Conservation (phyloP, 2,888 invertebrate species). For the Glyphotaelius pellucidus region DNA sequence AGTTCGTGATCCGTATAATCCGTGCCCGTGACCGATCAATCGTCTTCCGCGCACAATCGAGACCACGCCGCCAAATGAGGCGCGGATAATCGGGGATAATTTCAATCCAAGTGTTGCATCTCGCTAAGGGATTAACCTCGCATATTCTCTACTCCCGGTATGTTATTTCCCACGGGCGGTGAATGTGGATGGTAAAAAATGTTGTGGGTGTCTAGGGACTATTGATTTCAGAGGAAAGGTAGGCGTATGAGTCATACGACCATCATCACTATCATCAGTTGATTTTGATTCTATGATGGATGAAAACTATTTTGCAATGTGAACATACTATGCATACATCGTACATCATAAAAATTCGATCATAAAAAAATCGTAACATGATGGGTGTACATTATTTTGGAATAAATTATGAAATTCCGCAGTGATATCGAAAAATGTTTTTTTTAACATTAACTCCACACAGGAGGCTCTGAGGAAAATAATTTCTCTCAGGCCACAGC, state of each 20-base stretch:
- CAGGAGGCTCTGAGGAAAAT: no score
- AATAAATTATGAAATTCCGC: no score
- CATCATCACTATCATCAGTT: not conserved
- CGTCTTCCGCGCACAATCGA: constrained; percentile 30
- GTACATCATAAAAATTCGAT: no score
- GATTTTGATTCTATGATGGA: not conserved
- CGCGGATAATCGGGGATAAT: constrained; percentile 62
- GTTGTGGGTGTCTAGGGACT: not conserved
- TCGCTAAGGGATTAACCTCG: constrained; percentile 22
- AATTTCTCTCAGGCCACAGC: no score
- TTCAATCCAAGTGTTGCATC: constrained; percentile 14
- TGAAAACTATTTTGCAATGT: not conserved
- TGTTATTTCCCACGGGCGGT: not conserved
- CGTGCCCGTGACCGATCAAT: constrained; percentile 40
- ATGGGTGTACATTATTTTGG: no score
- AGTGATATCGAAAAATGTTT: no score
- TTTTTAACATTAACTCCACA: no score
- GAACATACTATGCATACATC: no score
- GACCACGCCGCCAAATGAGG: constrained; percentile 60
- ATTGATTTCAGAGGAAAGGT: not conserved
- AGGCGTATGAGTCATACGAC: not conserved
- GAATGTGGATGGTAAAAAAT: not conserved
- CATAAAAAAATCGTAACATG: no score
- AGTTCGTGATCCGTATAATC: constrained; percentile 3
- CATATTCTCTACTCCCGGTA: not conserved